Conservation (phyloP, 2,888 invertebrate species). For the Parapristionchus giblindavisi region DNA sequence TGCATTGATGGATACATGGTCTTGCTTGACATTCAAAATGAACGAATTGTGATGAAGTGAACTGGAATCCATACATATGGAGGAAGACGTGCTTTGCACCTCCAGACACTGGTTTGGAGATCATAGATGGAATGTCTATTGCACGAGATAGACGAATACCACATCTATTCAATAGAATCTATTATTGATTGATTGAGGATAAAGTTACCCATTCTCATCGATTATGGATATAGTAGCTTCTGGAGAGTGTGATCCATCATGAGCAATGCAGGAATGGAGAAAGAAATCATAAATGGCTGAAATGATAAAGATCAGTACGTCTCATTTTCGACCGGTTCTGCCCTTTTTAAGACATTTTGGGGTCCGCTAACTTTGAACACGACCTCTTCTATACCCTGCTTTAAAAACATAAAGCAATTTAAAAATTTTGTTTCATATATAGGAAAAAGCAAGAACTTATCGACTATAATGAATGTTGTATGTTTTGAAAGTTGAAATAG, state of each 20-base stretch:
- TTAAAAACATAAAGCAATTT: no score
- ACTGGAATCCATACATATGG: slow-evolving; percentile 61
- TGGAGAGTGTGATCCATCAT: slow-evolving; percentile 64
- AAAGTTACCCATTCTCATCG: slow-evolving; percentile 63
- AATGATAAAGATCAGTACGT: slow-evolving; percentile 38
- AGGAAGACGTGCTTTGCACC: slow-evolving; percentile 68
- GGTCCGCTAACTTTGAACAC: no score
- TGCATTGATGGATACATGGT: slow-evolving; percentile 62
- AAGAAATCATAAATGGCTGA: slow-evolving; percentile 68
- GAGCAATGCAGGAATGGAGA: slow-evolving; percentile 68
- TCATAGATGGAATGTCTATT: slow-evolving; percentile 65
- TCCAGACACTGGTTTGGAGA: slow-evolving; percentile 52
- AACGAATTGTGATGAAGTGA: slow-evolving; percentile 64
- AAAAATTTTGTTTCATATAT: no score
- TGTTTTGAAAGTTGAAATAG: not conserved
- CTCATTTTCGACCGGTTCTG: not conserved
- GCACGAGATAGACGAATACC: slow-evolving; percentile 65
- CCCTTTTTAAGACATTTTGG: no score
- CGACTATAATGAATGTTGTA: slow-evolving; percentile 18
- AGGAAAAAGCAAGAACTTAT: no score
- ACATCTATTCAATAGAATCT: slow-evolving; percentile 54
- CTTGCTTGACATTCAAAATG: slow-evolving; percentile 66
- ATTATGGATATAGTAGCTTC: slow-evolving; percentile 65
- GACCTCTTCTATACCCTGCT: no score
- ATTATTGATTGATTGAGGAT: not conserved